phyloP scores from a whole-genome alignment of 2,797 vertebrate species.

The Eupleurogrammus muticus region DNA sequence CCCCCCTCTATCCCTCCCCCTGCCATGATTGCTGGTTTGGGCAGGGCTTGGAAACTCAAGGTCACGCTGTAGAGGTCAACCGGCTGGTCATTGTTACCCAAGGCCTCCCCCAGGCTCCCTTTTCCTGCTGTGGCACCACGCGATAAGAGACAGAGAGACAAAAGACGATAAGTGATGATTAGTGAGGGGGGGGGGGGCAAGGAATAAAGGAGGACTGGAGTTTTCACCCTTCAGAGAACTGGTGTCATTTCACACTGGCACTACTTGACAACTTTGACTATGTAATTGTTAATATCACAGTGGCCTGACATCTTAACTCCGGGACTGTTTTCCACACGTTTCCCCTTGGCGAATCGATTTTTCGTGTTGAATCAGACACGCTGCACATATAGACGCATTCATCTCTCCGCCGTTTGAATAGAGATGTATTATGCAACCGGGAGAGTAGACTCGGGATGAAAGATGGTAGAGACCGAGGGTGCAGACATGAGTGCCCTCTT shows the following conservation, averaged over 20 bases:
- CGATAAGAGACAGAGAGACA: conserved; percentile 94
- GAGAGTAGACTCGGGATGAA: conserved; percentile 65
- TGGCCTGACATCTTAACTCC: background rate
- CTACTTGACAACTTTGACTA: conserved; percentile 22
- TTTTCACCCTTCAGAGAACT: conserved; percentile 33
- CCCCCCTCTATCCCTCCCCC: conserved; percentile 36
- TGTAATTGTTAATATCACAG: conserved; percentile 20
- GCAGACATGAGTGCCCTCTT: conserved; percentile 92
- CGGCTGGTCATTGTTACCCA: conserved; percentile 90
- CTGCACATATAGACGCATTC: conserved; percentile 38
- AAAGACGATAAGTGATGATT: conserved; percentile 92
- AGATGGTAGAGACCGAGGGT: conserved; percentile 74
- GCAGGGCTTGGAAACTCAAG: conserved; percentile 92
- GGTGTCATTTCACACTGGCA: conserved; percentile 4
- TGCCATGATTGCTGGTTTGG: conserved; percentile 64
- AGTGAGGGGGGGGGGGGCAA: conserved; percentile 56
- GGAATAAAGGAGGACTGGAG: conserved; percentile 39
- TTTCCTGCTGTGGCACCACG: conserved; percentile 92
- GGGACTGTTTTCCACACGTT: conserved; percentile 30
- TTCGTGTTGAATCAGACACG: conserved; percentile 39
- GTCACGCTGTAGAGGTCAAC: conserved; percentile 88
- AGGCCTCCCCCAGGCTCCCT: conserved; percentile 83
- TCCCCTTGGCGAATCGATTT: conserved; percentile 45
- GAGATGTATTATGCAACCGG: conserved; percentile 65
- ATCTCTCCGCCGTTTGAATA: conserved; percentile 44